phyloP scores from a whole-genome alignment of 2,113 vertebrate genomes.

The Leucopsar rothschildi region DNA sequence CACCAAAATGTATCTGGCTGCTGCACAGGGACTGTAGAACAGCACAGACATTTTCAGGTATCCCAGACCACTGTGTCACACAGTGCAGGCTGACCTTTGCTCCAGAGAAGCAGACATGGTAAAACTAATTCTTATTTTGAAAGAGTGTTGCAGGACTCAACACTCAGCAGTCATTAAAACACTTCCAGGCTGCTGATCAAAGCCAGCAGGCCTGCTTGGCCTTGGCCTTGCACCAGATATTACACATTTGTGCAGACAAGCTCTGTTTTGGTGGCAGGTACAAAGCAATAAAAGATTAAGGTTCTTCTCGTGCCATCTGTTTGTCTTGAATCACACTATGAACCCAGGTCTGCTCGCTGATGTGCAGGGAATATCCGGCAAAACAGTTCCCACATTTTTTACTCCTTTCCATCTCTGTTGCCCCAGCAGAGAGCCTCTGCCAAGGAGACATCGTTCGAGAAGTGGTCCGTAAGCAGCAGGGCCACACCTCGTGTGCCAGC shows the following conservation, averaged over 20 bases:
- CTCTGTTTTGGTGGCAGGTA: slow-evolving; percentile 10
- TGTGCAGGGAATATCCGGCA: neutral
- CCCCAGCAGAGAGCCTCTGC: slow-evolving; percentile 80
- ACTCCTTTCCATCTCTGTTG: neutral
- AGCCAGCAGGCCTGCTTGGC: slow-evolving; percentile 1
- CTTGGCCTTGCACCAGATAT: neutral
- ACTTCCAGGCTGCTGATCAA: slow-evolving; percentile 25
- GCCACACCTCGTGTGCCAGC: slow-evolving; percentile 80
- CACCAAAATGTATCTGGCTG: neutral
- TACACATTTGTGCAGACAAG: neutral
- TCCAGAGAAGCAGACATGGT: neutral
- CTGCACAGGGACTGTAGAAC: neutral
- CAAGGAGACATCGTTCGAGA: slow-evolving; percentile 88
- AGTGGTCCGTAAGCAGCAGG: slow-evolving; percentile 85
- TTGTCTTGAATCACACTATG: neutral
- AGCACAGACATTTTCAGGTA: neutral
- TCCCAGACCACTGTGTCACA: neutral
- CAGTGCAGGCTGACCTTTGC: neutral
- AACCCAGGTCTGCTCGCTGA: neutral
- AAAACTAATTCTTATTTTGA: neutral
- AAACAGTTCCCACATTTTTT: neutral
- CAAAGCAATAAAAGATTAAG: neutral
- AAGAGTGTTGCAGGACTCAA: slow-evolving; percentile 8
- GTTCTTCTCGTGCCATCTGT: neutral
- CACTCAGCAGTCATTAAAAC: slow-evolving; percentile 12